Percentiles rank a stretch among this genome's conserved stretches.
These are phyloP conservation scores for Aphelinus atriplicis DNA, from an alignment of 1,140 invertebrate genomes.

Conservation along the genomic window DNA sequence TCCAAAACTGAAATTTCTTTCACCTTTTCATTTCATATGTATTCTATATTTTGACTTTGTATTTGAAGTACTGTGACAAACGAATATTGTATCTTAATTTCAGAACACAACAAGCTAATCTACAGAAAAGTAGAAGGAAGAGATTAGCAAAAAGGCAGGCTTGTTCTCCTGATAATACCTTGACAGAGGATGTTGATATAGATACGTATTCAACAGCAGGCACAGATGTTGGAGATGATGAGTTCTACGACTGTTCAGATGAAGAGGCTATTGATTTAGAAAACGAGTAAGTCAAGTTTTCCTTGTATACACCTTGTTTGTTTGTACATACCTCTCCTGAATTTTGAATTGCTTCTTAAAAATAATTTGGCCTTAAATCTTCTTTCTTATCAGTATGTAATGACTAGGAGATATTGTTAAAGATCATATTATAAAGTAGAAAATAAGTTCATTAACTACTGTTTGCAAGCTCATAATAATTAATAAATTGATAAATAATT, in stretches of 20 bases:
- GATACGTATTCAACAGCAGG: constrained; percentile 60
- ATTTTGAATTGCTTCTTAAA: constrained; percentile 33
- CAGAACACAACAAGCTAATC: constrained; percentile 47
- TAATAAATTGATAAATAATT: no score
- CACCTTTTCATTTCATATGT: no score
- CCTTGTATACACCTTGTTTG: no score
- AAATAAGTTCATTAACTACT: no score
- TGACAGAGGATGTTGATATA: constrained; percentile 57
- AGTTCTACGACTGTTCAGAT: constrained; percentile 65
- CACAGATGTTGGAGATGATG: constrained; percentile 61
- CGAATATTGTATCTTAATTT: neutral
- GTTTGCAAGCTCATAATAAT: no score
- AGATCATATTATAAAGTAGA: no score
- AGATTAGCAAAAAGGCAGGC: constrained; percentile 44
- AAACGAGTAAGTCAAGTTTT: constrained; percentile 52
- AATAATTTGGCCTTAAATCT: neutral
- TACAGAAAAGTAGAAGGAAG: constrained; percentile 50
- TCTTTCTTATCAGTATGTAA: no score
- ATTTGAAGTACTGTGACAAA: no score
- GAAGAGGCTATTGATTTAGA: constrained; percentile 53
- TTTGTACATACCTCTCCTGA: constrained; percentile 24
- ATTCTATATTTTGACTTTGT: no score
- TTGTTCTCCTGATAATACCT: constrained; percentile 48
- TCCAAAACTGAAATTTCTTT: no score
- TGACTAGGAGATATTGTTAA: no score